A percentile compares a stretch with the other conserved stretches of the same genome.
phyloP scores from a whole-genome alignment of 2,888 invertebrate genomes.

The Drosophila setosimentum region DNA sequence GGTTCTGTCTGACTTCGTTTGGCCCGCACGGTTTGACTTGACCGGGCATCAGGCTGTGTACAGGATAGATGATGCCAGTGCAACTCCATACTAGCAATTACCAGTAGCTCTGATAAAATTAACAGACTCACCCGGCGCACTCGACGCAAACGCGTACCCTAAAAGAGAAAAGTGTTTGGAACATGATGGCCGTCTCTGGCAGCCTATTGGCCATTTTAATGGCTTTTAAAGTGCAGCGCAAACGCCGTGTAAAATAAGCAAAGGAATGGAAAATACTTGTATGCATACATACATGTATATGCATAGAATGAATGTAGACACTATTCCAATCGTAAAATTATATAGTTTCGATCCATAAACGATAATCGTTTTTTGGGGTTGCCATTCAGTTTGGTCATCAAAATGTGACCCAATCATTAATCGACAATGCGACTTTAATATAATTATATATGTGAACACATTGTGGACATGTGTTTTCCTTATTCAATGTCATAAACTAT shows the following conservation, averaged over 20 bases:
- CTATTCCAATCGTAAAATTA: neutral
- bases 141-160: constrained; percentile 2
- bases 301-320: neutral
- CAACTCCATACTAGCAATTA: constrained; percentile 73
- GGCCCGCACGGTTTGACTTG: constrained; percentile 39
- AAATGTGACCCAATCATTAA: constrained; percentile 13
- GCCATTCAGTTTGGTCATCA: neutral
- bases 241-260: constrained; percentile 1
- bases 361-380: neutral
- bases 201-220: constrained; percentile 75
- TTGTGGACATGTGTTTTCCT: constrained; percentile 11
- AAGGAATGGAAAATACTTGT: neutral
- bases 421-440: constrained; percentile 27
- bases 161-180: constrained; percentile 6
- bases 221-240: constrained; percentile 72
- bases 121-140: constrained; percentile 53
- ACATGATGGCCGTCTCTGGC: constrained; percentile 12
- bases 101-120: constrained; percentile 80
- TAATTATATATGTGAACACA: constrained; percentile 50
- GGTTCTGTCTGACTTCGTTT: constrained; percentile 41
- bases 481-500: constrained; percentile 38
- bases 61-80: constrained; percentile 21
- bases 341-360: neutral
- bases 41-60: neutral
- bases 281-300: neutral